Evolutionary conservation across 1,140 invertebrate genomes (phyloP).

Genomic region (Mamestra configurata): DNA sequence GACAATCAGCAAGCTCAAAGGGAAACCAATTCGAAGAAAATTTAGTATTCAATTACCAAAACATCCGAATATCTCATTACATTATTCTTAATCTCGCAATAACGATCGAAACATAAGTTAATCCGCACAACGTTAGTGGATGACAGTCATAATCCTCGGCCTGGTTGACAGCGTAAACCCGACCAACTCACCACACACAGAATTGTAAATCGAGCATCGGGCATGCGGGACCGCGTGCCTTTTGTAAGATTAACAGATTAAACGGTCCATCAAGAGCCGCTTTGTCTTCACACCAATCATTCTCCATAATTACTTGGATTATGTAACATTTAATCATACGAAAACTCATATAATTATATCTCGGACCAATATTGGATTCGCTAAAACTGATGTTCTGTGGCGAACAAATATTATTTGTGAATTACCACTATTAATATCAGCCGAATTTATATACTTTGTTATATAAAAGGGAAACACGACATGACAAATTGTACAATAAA

Average conservation of each 20-base stretch:
- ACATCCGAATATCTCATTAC: neutral
- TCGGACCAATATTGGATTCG: no score
- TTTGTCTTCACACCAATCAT: slow-evolving; percentile 41
- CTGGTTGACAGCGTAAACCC: slow-evolving; percentile 47
- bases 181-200: slow-evolving; percentile 33
- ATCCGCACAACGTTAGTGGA: slow-evolving; percentile 29
- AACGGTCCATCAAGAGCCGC: slow-evolving; percentile 19
- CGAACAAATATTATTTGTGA: neutral
- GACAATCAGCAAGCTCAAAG: neutral
- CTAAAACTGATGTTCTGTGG: no score
- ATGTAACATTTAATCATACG: neutral
- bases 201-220: slow-evolving; percentile 47
- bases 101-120: slow-evolving; percentile 39
- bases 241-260: slow-evolving; percentile 49
- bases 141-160: slow-evolving; percentile 37
- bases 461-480: neutral
- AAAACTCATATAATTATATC: neutral
- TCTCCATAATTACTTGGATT: slow-evolving; percentile 6
- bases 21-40: neutral
- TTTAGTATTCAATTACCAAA: neutral
- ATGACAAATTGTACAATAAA: slow-evolving; percentile 21
- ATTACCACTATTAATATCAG: neutral
- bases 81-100: slow-evolving; percentile 17
- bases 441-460: neutral
- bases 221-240: slow-evolving; percentile 12